Evolutionary conservation across 2,888 invertebrate genomes (phyloP), one percentile per base, ranked within the genome.

Genomic region (Eugnorisma glareosa): DNA sequence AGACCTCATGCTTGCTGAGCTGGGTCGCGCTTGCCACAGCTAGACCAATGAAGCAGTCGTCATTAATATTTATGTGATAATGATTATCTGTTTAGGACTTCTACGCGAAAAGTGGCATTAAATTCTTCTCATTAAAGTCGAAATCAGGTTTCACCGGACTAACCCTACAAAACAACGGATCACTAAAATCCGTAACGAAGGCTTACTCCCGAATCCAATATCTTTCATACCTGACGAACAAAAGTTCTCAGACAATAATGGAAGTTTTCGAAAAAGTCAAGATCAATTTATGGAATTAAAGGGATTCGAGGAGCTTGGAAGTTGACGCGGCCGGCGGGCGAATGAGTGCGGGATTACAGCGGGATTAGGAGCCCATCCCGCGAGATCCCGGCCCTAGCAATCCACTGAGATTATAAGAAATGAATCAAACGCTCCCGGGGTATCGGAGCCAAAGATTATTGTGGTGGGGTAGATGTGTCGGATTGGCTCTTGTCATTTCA

Each of bases 321-420:
- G 92, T 93, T 93, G 93, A 92, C 91, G 92, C 92, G 89, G 88
- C 76, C 85, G 81, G 84, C 80, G 87, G 81, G 81, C 87, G 90
- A 91, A 89, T 91, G 86, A 93, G 90, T 93, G 88, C 86, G 89
- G 93, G 93, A 92, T 94, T 93, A 93, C 86, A 88, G 80, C 81
- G 89, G 93, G 93, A 93, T 94, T 93, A 93, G 84, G 85, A 75
- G 81, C 86, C 90, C 82, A 67, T 86, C 80, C 86, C 82, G 80
- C 80, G 86, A 84, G 89, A 87, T 85, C 84, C 81, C 84, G 82
- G 86, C 85, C 85, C 86, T 82, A 83, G 90, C 91, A 93, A 93
- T 93, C 92, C 94, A 92, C 92, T 93, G 92, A 93, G 94, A 95
- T 95, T 94, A 93, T 92, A 93, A 93, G 94, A 93, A 94, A 94